Conservation (phyloP, 2,888 invertebrate genomes). For the Cheilosia impressa region DNA sequence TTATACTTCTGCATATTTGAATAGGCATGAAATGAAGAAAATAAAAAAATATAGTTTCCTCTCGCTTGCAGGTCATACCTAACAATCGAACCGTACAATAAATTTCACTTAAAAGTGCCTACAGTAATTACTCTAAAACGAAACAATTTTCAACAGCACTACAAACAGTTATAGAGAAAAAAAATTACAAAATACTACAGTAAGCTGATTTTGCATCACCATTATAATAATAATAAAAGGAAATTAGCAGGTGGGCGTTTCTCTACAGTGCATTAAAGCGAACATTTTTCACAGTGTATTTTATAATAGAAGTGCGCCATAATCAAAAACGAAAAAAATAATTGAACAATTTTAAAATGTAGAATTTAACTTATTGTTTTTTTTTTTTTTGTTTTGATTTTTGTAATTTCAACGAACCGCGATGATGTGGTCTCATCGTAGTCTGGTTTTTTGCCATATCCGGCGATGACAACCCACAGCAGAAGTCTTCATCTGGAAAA, state of each 20-base stretch:
- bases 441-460: slow-evolving; percentile 89
- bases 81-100: slow-evolving; percentile 43
- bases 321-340: slow-evolving; percentile 37
- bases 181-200: slow-evolving; percentile 10
- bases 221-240: slow-evolving; percentile 5
- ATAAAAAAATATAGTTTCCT: not conserved
- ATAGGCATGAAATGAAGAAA: slow-evolving; percentile 18
- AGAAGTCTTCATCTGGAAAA: slow-evolving; percentile 94
- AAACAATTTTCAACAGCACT: not conserved
- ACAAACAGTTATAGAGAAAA: not conserved
- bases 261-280: slow-evolving; percentile 51
- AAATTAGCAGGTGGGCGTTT: slow-evolving; percentile 21
- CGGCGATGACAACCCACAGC: slow-evolving; percentile 93
- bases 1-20: slow-evolving; percentile 28
- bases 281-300: slow-evolving; percentile 52
- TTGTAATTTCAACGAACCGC: slow-evolving; percentile 81
- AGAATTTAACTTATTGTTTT: not conserved
- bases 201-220: slow-evolving; percentile 26
- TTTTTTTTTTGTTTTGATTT: not conserved
- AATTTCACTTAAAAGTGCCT: slow-evolving; percentile 11
- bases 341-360: slow-evolving; percentile 26
- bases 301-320: slow-evolving; percentile 27
- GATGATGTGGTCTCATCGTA: slow-evolving; percentile 83
- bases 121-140: not conserved
- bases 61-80: not conserved